Conservation (phyloP, 2,797 vertebrate genomes). For the Serranus cabrilla region DNA sequence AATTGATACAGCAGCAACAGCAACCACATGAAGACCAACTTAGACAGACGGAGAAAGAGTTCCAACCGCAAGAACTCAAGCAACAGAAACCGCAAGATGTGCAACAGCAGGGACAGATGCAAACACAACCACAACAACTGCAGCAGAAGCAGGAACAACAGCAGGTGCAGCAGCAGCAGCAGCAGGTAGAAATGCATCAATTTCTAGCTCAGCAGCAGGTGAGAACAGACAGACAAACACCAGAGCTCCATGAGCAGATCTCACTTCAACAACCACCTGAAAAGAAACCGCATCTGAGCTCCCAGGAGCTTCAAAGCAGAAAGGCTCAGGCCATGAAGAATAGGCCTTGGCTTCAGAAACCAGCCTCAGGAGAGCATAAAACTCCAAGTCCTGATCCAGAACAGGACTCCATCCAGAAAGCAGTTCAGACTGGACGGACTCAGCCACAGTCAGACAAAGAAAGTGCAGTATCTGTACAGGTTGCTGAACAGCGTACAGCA, state of each 20-base stretch:
- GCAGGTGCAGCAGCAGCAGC: conserved; percentile 20
- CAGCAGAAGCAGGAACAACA: conserved; percentile 29
- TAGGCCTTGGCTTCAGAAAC: conserved; percentile 85
- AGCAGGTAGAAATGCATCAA: conserved; percentile 20
- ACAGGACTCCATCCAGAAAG: conserved; percentile 32
- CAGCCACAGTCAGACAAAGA: conserved; percentile 38
- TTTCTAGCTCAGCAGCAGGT: conserved; percentile 30
- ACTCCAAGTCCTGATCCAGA: conserved; percentile 19
- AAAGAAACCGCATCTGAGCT: conserved; percentile 54
- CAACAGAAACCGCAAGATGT: conserved; percentile 11
- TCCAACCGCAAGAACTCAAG: conserved; percentile 20
- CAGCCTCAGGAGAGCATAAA: conserved; percentile 37
- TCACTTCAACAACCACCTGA: conserved; percentile 44
- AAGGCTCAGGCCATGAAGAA: conserved; percentile 79
- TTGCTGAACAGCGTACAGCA: conserved; percentile 35
- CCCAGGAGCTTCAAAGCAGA: conserved; percentile 70
- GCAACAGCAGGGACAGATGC: conserved; percentile 10
- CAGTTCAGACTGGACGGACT: conserved; percentile 22
- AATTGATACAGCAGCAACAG: conserved; percentile 24
- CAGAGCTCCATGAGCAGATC: conserved; percentile 37
- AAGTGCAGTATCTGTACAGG: conserved; percentile 10
- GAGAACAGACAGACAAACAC: conserved; percentile 29
- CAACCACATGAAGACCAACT: conserved; percentile 22
- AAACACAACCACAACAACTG: conserved; percentile 12
- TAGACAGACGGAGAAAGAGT: conserved; percentile 11